phyloP scores from a whole-genome alignment of 2,113 vertebrate species.

The Chloropsis cyanopogon region DNA sequence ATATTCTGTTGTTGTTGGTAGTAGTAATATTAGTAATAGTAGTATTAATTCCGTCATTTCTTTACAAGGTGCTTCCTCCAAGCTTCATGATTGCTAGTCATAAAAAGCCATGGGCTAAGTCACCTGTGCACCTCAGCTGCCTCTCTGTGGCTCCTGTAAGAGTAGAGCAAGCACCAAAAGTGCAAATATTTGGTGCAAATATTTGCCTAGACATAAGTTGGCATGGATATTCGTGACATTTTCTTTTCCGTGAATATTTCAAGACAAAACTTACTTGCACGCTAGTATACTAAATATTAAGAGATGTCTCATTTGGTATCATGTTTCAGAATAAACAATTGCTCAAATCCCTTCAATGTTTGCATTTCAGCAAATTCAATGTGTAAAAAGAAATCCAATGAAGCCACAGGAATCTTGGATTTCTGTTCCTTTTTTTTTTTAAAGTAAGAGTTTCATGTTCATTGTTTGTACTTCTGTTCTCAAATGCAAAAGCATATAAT shows the following conservation, averaged over 20 bases:
- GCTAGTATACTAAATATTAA: not conserved
- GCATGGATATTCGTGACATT: not conserved
- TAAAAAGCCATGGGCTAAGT: not conserved
- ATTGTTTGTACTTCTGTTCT: not conserved
- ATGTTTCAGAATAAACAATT: not conserved
- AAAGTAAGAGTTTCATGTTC: not conserved
- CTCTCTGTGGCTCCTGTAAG: not conserved
- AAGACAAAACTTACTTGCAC: not conserved
- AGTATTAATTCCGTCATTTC: not conserved
- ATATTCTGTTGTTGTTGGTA: rapidly evolving
- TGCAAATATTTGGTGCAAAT: not conserved
- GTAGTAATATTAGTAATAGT: not conserved
- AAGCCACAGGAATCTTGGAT: constrained; percentile 5
- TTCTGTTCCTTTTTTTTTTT: not conserved
- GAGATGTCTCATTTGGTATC: not conserved
- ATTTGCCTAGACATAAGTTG: not conserved
- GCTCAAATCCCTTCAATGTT: not conserved
- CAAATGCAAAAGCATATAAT: not conserved
- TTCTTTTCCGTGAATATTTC: not conserved
- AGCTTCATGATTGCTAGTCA: not conserved
- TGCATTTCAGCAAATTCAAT: not conserved
- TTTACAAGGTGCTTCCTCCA: not conserved
- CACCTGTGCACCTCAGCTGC: not conserved
- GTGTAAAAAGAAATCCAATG: not conserved
- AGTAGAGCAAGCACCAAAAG: not conserved